Base-by-base conservation (phyloP, 1,140 invertebrate species). In the Rhyacophila brunnea region DNA sequence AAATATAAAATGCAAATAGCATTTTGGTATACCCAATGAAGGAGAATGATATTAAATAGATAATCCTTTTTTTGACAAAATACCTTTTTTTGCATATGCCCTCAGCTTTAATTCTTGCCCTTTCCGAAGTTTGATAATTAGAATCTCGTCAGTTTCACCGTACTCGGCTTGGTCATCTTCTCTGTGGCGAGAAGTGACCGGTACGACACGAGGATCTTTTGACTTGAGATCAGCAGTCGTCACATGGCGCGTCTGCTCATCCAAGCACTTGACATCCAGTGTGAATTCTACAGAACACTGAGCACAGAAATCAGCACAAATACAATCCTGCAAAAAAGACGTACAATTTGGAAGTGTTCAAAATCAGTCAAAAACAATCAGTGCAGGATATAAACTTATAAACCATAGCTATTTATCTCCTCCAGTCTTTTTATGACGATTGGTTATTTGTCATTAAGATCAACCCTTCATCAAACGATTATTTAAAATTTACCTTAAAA, bases 261-360 rank as follows among this genome's bases (percentile, higher is more conserved):
- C 95, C 6, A 83, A 83, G 74, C 95, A 98, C 75, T 95, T 96
- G 0, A 99, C 96, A 77, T 99, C 93, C 40, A 99, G 74, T 0
- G 91, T 95, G 70, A 99, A 99, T 74, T 99, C 95, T 0, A 99
- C 96, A 63, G 95, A 95, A 77, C 98, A 99, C 55, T 98, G 92
- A 15, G 87, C 85, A 78, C 97, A 99, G 72, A 99, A 99, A 78
- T 99, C 96, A 40, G 88, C 85, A 73, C 98, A 99, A 35, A 89
- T 88, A 71, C 97, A 99, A 75, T 99, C 96, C 80, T 93, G 74
- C 0, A 80, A 82, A 40, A 80, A 81, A n/a, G 43, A 43, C n/a
- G n/a, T n/a, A n/a, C n/a, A n/a, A n/a, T n/a, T n/a, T n/a, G n/a
- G n/a, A n/a, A n/a, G n/a, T n/a, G n/a, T n/a, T n/a, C n/a, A n/a